phyloP scores from a whole-genome alignment of 2,113 vertebrate species.

The Collichthys lucidus region DNA sequence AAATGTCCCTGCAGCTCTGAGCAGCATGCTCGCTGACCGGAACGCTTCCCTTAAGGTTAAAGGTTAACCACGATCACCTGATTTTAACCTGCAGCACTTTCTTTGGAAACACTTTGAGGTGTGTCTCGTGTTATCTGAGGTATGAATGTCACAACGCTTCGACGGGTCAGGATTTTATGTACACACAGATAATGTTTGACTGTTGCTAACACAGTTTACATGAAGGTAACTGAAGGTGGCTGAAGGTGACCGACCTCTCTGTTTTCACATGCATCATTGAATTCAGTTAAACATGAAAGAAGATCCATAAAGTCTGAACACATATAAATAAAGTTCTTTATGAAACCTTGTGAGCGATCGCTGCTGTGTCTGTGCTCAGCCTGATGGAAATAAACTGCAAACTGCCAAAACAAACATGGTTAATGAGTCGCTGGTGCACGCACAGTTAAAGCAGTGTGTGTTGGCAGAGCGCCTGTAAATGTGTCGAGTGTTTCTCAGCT shows the following conservation, averaged over 20 bases:
- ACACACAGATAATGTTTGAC: neutral
- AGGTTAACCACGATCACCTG: too few species aligned
- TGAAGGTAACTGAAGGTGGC: neutral
- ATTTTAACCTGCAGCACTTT: too few species aligned
- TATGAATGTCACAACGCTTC: too few species aligned
- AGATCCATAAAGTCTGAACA: neutral
- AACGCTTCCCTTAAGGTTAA: too few species aligned
- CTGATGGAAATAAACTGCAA: neutral
- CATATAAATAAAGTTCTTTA: neutral
- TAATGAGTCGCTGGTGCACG: neutral
- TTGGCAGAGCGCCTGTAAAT: slow-evolving; percentile 7
- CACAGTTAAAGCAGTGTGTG: neutral
- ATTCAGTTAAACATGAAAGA: neutral
- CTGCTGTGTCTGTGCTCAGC: too few species aligned
- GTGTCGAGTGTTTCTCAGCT: neutral
- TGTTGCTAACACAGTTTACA: neutral
- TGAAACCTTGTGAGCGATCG: neutral
- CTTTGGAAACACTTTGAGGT: too few species aligned
- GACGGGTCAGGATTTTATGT: neutral
- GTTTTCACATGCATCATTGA: neutral
- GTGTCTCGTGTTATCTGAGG: too few species aligned
- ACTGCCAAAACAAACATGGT: neutral
- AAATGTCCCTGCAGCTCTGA: too few species aligned
- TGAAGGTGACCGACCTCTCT: slow-evolving; percentile 14
- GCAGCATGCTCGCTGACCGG: too few species aligned